Base-by-base conservation (phyloP, 2,888 invertebrate species). In the Rhodophaea formosa region DNA sequence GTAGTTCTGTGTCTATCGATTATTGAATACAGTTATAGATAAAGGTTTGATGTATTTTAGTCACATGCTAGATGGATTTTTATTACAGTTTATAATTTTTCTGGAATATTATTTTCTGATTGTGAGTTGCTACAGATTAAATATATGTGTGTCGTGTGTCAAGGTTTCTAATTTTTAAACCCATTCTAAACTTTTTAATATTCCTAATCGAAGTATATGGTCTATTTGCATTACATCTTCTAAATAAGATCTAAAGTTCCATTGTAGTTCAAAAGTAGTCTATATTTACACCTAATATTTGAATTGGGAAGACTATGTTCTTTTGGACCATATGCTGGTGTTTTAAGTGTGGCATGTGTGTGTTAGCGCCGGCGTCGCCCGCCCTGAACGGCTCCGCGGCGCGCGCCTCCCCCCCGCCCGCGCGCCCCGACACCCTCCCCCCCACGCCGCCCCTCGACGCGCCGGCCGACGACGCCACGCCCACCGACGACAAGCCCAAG, bases 321-420 rank as follows among this genome's bases (percentile, higher is more conserved):
- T 23, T 30, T 5, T 51, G 30, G 49, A 51, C 32, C 15, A 29
- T 29, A 23, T 35, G 29, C 14, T 39, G 15, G 15, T 16, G 23
- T 10, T 42, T n/a, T 56, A 55, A 55, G 56, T 23, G 56, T 56
- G 55, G 67, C 64, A 62, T 60, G 70, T 70, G 75, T 73, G 72
- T 71, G 71, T 66, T 70, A 76, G 79, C 79, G 62, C 78, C 77
- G 63, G 77, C 79, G 64, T 75, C 76, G 69, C 73, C 79, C 72
- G 73, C 76, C 60, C 67, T 73, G 66, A 75, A 78, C 72, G 81
- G 78, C 56, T 71, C 67, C 58, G 65, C 74, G 59, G 65, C 74
- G 58, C 69, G 72, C 61, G 64, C 67, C 64, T 66, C 61, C 59
- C 70, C 64, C 57, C 66, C 66, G 58, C 65, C 66, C 58, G 63